Evolutionary conservation across 2,888 invertebrate genomes (phyloP).

Genomic region (Drosophila fulvimacula): DNA sequence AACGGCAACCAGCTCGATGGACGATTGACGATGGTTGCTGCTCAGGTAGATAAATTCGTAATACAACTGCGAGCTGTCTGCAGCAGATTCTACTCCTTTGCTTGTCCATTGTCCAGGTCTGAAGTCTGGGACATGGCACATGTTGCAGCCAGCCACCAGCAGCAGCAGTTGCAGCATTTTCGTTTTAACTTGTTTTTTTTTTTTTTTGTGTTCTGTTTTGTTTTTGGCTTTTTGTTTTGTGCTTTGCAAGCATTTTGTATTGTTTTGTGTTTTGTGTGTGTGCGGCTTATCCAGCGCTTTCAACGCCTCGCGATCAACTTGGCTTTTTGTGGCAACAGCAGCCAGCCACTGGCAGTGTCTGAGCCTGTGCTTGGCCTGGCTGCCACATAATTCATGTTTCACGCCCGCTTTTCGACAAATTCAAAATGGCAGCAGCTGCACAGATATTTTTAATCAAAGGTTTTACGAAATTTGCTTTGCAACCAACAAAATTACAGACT

Average conservation of each 20-base stretch:
- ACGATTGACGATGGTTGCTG: constrained; percentile 80
- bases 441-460: constrained; percentile 66
- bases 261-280: constrained; percentile 71
- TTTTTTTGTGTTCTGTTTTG: constrained; percentile 4
- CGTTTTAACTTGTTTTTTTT: constrained; percentile 34
- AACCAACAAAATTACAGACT: constrained; percentile 55
- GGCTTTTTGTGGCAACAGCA: constrained; percentile 28
- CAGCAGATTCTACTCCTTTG: constrained; percentile 30
- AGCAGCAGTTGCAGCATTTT: constrained; percentile 46
- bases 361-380: constrained; percentile 16
- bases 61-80: constrained; percentile 74
- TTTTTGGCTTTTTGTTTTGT: constrained; percentile 21
- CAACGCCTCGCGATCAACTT: constrained; percentile 74
- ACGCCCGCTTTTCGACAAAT: constrained; percentile 63
- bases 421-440: constrained; percentile 69
- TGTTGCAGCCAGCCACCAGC: constrained; percentile 55
- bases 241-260: constrained; percentile 68
- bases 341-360: constrained; percentile 5
- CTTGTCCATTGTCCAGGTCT: constrained; percentile 58
- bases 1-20: constrained; percentile 61
- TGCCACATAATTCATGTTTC: constrained; percentile 77
- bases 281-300: constrained; percentile 75
- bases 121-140: constrained; percentile 70
- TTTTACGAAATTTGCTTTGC: constrained; percentile 45
- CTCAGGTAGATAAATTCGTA: constrained; percentile 80